phyloP scores from a whole-genome alignment of 2,888 invertebrate genomes.

The Meganola albula region DNA sequence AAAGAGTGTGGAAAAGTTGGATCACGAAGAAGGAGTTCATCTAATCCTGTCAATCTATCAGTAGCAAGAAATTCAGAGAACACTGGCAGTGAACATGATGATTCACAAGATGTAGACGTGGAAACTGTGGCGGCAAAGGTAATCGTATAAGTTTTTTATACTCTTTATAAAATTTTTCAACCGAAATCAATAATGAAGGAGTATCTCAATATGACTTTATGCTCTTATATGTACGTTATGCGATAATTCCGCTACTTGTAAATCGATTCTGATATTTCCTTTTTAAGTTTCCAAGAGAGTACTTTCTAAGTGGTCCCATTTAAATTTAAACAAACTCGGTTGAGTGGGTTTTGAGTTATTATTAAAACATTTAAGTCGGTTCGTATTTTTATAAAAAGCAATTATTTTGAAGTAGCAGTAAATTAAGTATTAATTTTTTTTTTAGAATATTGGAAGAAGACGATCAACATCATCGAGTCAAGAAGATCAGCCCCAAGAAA shows the following conservation, averaged over 20 bases:
- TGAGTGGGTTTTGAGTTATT: no score
- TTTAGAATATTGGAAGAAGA: constrained; percentile 65
- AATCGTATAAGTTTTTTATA: constrained; percentile 16
- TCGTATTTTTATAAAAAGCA: no score
- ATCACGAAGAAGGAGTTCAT: constrained; percentile 83
- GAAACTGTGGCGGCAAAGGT: constrained; percentile 76
- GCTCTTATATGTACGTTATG: no score
- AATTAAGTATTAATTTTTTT: constrained; percentile 24
- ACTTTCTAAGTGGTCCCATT: no score
- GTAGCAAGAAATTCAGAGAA: constrained; percentile 76
- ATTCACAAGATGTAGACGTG: constrained; percentile 73
- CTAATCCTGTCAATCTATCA: constrained; percentile 90
- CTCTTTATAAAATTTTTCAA: neutral
- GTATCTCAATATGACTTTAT: no score
- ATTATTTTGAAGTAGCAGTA: no score
- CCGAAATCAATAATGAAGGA: no score
- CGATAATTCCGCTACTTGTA: no score
- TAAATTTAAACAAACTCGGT: no score
- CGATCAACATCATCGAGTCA: constrained; percentile 72
- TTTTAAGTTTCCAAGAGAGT: no score
- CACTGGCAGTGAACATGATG: constrained; percentile 77
- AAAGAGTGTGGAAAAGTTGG: constrained; percentile 70
- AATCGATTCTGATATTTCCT: no score
- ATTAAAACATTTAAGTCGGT: no score
- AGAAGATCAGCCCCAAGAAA: constrained; percentile 72